A percentile compares a stretch with the other conserved stretches of the same genome.
phyloP scores from a whole-genome alignment of 2,797 vertebrate species.

The Echeneis naucrates region DNA sequence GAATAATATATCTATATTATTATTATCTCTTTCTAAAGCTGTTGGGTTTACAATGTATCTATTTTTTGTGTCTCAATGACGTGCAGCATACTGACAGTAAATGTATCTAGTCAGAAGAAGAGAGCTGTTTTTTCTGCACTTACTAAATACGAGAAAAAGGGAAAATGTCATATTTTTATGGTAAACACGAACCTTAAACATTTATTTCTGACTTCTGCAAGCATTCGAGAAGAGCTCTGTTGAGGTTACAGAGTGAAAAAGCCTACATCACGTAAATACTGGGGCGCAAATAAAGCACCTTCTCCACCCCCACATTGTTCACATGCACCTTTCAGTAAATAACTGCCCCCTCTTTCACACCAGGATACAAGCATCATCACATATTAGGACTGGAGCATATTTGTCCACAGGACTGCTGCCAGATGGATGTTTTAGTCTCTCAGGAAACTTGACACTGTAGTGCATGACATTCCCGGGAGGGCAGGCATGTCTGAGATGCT shows the following conservation, averaged over 20 bases:
- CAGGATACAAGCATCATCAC: neutral
- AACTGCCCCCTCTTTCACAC: constrained; percentile 38
- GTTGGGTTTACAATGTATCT: constrained; percentile 17
- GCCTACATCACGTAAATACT: constrained; percentile 43
- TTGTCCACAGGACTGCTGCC: constrained; percentile 35
- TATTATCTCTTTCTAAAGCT: neutral
- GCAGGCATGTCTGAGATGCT: constrained; percentile 54
- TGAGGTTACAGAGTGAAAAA: constrained; percentile 35
- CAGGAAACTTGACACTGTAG: constrained; percentile 64
- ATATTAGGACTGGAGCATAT: constrained; percentile 35
- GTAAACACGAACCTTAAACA: constrained; percentile 37
- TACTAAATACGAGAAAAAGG: constrained; percentile 6
- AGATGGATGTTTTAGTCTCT: constrained; percentile 56
- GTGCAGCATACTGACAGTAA: neutral
- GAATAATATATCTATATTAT: neutral
- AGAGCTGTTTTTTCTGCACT: neutral
- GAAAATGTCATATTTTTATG: neutral
- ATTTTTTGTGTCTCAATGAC: neutral
- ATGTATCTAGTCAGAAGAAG: neutral
- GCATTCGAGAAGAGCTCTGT: constrained; percentile 16
- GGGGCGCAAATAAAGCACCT: constrained; percentile 38
- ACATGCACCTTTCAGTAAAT: constrained; percentile 52
- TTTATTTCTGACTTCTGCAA: constrained; percentile 13
- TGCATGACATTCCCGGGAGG: constrained; percentile 49
- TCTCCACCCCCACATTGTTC: constrained; percentile 44